These are phyloP conservation scores for Anagrus nilaparvatae DNA, from an alignment of 1,140 invertebrate genomes.

Conservation along the genomic window DNA sequence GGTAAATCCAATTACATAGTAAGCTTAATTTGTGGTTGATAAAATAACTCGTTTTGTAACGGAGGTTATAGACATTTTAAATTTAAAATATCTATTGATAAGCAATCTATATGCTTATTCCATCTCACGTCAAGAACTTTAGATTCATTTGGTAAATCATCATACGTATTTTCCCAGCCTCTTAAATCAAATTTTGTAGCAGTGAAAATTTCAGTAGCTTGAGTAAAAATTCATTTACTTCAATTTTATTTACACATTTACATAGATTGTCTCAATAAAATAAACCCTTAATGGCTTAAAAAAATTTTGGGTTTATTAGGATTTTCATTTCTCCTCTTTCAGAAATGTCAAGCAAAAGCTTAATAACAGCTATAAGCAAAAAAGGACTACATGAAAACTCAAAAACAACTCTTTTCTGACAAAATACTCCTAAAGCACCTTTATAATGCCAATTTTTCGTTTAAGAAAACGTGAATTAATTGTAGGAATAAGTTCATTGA, in stretches of 20 bases:
- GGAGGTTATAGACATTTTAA: constrained; percentile 22
- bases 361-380: constrained; percentile 11
- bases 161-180: constrained; percentile 20
- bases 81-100: constrained; percentile 8
- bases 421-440: neutral
- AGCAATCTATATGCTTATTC: constrained; percentile 15
- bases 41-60: constrained; percentile 25
- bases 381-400: constrained; percentile 23
- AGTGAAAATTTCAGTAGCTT: constrained; percentile 15
- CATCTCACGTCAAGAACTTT: constrained; percentile 19
- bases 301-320: too few species aligned
- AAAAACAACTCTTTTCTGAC: constrained; percentile 7
- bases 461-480: constrained; percentile 8
- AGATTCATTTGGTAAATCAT: neutral
- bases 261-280: constrained; percentile 17
- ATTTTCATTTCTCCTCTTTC: neutral
- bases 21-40: constrained; percentile 21
- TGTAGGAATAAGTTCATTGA: constrained; percentile 10
- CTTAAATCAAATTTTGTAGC: constrained; percentile 23
- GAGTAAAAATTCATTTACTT: constrained; percentile 18
- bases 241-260: constrained; percentile 15
- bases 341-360: neutral
- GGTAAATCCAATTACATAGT: constrained; percentile 27
- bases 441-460: constrained; percentile 19
- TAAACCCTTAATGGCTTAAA: constrained; percentile 9